Evolutionary conservation across 2,888 invertebrate species (phyloP).

Genomic region (Criorhina ranunculi): DNA sequence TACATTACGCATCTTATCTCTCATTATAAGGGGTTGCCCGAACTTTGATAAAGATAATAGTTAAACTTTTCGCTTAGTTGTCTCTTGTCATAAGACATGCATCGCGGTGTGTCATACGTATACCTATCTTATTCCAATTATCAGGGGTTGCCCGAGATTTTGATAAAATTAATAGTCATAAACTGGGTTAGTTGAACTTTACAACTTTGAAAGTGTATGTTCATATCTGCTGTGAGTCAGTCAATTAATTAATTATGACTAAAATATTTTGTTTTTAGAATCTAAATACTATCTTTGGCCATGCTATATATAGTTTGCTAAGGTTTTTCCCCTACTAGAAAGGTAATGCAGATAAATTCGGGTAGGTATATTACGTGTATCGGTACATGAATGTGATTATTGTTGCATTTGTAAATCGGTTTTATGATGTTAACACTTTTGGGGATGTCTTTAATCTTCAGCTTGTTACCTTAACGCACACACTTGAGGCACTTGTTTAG

Average conservation of each 20-base stretch:
- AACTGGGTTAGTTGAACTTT: conserved; percentile 3
- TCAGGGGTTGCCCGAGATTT: conserved; percentile 38
- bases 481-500: too few relatives aligned
- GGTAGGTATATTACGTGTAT: too few relatives aligned
- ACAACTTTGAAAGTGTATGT: not conserved
- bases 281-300: not conserved
- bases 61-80: not conserved
- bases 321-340: not conserved
- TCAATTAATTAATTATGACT: not conserved
- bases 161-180: not conserved
- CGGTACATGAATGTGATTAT: too few relatives aligned
- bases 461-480: too few relatives aligned
- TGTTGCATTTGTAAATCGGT: not conserved
- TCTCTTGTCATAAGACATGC: not conserved
- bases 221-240: conserved; percentile 9
- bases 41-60: not conserved
- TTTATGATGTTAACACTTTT: too few relatives aligned
- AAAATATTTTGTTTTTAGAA: not conserved
- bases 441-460: too few relatives aligned
- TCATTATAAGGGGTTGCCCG: conserved; percentile 9
- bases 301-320: not conserved
- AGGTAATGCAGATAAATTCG: not conserved
- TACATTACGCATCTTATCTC: conserved; percentile 16
- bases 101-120: conserved; percentile 11
- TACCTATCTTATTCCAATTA: conserved; percentile 4